A percentile compares a stretch with the other conserved stretches of the same genome.
phyloP scores from a whole-genome alignment of 2,113 vertebrate species.

The Oceanites oceanicus region DNA sequence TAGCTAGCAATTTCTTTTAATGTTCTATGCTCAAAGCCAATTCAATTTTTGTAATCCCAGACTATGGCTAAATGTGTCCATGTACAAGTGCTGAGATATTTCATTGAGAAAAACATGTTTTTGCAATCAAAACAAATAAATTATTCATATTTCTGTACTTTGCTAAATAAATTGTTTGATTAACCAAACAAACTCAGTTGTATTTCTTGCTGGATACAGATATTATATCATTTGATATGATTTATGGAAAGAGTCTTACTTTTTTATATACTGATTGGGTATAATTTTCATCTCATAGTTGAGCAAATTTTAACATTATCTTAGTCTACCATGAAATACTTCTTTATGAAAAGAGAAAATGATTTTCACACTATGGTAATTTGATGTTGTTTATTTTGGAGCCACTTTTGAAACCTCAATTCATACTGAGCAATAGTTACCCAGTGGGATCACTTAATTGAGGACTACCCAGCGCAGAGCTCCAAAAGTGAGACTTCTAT shows the following conservation, averaged over 20 bases:
- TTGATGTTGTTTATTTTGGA: conserved; percentile 3
- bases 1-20: conserved; percentile 28
- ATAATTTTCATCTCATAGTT: not conserved
- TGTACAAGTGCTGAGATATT: conserved; percentile 26
- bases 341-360: not conserved
- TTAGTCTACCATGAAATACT: not conserved
- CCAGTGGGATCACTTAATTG: not conserved
- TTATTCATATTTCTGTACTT: not conserved
- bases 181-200: conserved; percentile 6
- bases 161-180: conserved; percentile 46
- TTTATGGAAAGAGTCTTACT: not conserved
- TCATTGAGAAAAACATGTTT: conserved; percentile 20
- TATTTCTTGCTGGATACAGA: not conserved
- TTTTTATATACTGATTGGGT: not conserved
- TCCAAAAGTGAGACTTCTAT: not conserved
- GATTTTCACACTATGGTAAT: not conserved
- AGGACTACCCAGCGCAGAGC: not conserved
- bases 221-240: not conserved
- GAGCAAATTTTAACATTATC: conserved; percentile 23
- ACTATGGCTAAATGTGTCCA: not conserved
- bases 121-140: conserved; percentile 44
- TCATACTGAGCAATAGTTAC: not conserved
- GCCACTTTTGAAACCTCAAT: not conserved
- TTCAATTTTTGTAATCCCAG: conserved; percentile 21
- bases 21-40: not conserved